A percentile compares a stretch with the other conserved stretches of the same genome.
Evolutionary conservation across 2,888 invertebrate species (phyloP).

Genomic region (Cheilosia scutellata): DNA sequence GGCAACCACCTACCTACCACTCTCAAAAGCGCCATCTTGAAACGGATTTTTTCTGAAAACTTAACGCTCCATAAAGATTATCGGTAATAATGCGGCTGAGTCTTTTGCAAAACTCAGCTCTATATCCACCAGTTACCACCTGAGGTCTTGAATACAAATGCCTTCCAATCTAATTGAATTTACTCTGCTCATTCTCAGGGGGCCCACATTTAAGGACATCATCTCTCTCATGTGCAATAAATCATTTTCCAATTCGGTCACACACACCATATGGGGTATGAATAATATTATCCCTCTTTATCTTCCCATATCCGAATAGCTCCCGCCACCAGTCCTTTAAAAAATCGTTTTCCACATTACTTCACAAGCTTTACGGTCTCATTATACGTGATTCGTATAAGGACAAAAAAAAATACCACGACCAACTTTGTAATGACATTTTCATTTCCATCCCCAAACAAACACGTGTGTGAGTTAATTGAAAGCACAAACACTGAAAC

Average conservation of each 20-base stretch:
- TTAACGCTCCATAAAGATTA: no score
- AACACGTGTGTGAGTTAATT: conserved; percentile 26
- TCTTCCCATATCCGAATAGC: background rate
- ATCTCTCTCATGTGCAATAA: conserved; percentile 14
- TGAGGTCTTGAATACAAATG: conserved; percentile 24
- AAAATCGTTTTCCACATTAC: background rate
- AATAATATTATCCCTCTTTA: no score
- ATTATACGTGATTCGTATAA: conserved; percentile 19
- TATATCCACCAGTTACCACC: conserved; percentile 10
- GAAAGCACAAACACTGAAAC: conserved; percentile 44
- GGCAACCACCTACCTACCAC: no score
- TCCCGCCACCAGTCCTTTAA: conserved; percentile 2
- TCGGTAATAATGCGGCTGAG: no score
- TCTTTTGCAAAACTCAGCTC: background rate
- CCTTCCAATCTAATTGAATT: conserved; percentile 26
- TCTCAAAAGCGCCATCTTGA: no score
- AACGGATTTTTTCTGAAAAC: no score
- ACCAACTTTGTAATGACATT: conserved; percentile 50
- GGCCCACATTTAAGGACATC: no score
- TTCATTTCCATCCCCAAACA: conserved; percentile 5
- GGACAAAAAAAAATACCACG: background rate
- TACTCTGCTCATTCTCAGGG: no score
- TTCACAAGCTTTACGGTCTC: conserved; percentile 18
- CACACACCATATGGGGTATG: background rate
- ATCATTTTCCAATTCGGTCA: conserved; percentile 35